A percentile compares a stretch with the other conserved stretches of the same genome.
Conservation (phyloP, 2,888 invertebrate genomes). For the Sphinx pinastri region DNA sequence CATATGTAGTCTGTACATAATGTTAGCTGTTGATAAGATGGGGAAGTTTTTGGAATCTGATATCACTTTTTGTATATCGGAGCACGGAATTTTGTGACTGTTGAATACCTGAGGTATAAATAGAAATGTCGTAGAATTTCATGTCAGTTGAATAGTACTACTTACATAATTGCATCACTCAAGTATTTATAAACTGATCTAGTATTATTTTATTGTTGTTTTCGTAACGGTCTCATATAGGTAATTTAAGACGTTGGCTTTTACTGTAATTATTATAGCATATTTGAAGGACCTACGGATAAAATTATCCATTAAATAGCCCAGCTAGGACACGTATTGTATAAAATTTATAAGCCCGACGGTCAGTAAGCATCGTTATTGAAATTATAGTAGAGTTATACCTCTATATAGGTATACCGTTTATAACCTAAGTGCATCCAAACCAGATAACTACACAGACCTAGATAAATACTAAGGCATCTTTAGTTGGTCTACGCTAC, state of each 20-base stretch:
- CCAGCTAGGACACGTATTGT: background rate
- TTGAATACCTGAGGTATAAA: too few species aligned
- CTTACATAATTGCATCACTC: too few species aligned
- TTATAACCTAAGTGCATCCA: too few species aligned
- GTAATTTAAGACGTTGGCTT: too few species aligned
- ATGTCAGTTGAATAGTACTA: too few species aligned
- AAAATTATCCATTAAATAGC: constrained; percentile 15
- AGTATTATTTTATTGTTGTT: background rate
- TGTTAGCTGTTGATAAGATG: background rate
- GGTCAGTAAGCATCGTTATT: background rate
- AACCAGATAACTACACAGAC: too few species aligned
- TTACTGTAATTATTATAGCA: background rate
- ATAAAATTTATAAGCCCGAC: constrained; percentile 2
- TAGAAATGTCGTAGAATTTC: too few species aligned
- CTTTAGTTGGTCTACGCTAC: too few species aligned
- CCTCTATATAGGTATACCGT: too few species aligned
- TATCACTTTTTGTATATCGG: background rate
- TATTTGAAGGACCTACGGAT: constrained; percentile 9
- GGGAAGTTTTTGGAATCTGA: background rate
- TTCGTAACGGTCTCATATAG: too few species aligned
- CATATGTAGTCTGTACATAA: constrained; percentile 6
- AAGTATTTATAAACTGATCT: background rate
- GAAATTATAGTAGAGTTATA: background rate
- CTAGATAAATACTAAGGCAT: too few species aligned
- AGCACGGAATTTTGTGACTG: too few species aligned